Evolutionary conservation across 1,140 invertebrate species (phyloP).

Genomic region (Tribolium madens): DNA sequence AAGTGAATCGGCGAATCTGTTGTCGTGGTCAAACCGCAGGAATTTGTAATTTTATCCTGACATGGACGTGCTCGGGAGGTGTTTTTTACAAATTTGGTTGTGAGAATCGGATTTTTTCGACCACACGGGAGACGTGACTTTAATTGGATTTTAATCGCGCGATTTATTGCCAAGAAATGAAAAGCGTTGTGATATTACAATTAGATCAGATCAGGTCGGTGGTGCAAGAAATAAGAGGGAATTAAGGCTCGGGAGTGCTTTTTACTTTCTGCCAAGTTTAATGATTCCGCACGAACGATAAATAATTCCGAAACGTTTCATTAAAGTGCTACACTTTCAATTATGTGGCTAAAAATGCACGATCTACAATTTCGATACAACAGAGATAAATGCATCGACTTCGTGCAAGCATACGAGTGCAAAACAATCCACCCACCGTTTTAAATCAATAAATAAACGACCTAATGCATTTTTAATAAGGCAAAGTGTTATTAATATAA

Average conservation of each 20-base stretch:
- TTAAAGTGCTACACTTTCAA: constrained; percentile 44
- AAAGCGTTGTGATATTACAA: not conserved
- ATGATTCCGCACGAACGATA: constrained; percentile 24
- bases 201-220: not conserved
- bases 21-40: not conserved
- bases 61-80: not conserved
- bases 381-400: constrained; percentile 36
- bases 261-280: constrained; percentile 8
- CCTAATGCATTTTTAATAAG: constrained; percentile 64
- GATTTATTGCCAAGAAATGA: not conserved
- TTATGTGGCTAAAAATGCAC: constrained; percentile 39
- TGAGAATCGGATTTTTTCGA: not conserved
- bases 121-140: not conserved
- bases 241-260: not conserved
- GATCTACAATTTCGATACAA: constrained; percentile 39
- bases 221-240: not conserved
- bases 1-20: not conserved
- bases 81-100: not conserved
- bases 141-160: not conserved
- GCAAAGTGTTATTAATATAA: constrained; percentile 63
- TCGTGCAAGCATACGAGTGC: constrained; percentile 36
- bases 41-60: not conserved
- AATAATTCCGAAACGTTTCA: constrained; percentile 36
- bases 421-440: constrained; percentile 53
- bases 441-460: constrained; percentile 62